These are phyloP conservation scores for Deroplatys truncata DNA, from an alignment of 2,888 invertebrate genomes.

Conservation along the genomic window DNA sequence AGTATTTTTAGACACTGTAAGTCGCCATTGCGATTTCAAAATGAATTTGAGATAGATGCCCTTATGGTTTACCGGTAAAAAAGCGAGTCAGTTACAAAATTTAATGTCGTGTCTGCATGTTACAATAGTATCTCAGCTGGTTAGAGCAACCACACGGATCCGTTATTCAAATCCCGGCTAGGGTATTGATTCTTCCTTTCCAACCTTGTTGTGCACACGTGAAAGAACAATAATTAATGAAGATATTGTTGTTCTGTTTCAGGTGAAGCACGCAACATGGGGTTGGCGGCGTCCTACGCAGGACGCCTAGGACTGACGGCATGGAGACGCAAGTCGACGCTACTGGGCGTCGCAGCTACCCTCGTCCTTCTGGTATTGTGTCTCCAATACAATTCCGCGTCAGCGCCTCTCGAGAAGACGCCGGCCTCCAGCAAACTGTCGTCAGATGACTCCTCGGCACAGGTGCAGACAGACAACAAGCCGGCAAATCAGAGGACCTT, in stretches of 20 bases:
- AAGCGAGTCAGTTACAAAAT: no score
- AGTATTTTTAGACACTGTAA: no score
- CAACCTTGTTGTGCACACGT: no score
- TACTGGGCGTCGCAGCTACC: conserved; percentile 43
- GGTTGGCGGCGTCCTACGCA: conserved; percentile 36
- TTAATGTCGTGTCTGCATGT: no score
- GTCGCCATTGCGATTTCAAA: no score
- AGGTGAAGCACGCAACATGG: conserved; percentile 21
- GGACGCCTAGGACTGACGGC: conserved; percentile 47
- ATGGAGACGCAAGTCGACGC: conserved; percentile 49
- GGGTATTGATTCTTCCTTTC: no score
- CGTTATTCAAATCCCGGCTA: no score
- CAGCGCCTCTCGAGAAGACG: conserved; percentile 7
- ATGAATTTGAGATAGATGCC: no score
- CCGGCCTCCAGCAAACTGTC: background rate
- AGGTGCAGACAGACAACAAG: background rate
- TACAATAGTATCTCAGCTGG: no score
- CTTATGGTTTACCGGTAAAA: no score
- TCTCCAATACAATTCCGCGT: conserved; percentile 43
- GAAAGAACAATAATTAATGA: no score
- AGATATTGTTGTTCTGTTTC: background rate
- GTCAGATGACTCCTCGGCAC: background rate
- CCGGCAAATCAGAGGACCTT: conserved; percentile 14
- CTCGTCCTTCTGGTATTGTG: conserved; percentile 46
- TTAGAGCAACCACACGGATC: no score